phyloP scores from a whole-genome alignment of 2,888 invertebrate species.

The Chaitophorus viminalis region DNA sequence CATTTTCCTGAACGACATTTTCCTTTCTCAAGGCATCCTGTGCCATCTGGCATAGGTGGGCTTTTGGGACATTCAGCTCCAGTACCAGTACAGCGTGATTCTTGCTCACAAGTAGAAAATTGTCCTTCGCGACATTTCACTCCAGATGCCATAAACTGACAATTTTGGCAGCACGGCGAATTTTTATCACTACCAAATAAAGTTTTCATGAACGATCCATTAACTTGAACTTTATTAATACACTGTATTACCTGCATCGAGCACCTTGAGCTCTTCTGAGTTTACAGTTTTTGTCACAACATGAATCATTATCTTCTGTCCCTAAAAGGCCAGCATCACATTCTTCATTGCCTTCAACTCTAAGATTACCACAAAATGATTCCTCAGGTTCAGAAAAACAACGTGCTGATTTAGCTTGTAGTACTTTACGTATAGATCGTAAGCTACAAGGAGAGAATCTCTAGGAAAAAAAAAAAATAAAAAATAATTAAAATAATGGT shows the following conservation, averaged over 20 bases:
- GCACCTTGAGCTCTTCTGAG: conserved; percentile 84
- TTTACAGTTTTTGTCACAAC: conserved; percentile 93
- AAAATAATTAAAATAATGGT: background rate
- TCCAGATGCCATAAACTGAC: conserved; percentile 84
- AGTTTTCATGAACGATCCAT: background rate
- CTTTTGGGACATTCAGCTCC: conserved; percentile 86
- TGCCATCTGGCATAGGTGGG: conserved; percentile 85
- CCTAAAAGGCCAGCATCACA: conserved; percentile 95
- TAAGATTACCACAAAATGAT: conserved; percentile 94
- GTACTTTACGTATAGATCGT: conserved; percentile 90
- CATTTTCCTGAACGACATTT: conserved; percentile 92
- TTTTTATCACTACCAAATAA: conserved; percentile 84
- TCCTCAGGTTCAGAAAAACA: conserved; percentile 95
- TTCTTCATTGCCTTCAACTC: conserved; percentile 95
- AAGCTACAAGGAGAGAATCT: conserved; percentile 95
- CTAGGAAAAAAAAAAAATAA: conserved; percentile 70
- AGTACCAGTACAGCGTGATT: conserved; percentile 86
- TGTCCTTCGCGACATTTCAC: conserved; percentile 91
- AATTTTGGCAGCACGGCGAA: conserved; percentile 93
- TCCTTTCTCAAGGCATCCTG: conserved; percentile 90
- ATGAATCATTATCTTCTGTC: conserved; percentile 91
- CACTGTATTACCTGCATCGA: conserved; percentile 79
- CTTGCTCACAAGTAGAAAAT: conserved; percentile 91
- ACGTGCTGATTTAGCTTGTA: conserved; percentile 89
- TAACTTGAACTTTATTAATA: background rate